Evolutionary conservation across 2,888 invertebrate genomes (phyloP), one percentile per base, ranked within the genome.

Genomic region (Abscondita cerata): DNA sequence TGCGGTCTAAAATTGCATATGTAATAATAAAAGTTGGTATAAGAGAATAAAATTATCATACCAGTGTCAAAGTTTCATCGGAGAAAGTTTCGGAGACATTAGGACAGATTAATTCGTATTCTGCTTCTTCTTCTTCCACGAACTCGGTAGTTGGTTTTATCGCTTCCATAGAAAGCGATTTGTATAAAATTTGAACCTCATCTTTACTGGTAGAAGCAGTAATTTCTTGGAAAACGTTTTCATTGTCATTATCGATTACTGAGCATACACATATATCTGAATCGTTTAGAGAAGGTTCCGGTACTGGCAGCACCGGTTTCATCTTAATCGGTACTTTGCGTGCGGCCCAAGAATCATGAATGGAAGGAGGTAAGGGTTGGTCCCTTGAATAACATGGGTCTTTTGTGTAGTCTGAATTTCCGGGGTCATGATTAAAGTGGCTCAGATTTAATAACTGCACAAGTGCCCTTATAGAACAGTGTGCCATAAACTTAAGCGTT

Each of bases 401-500:
- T 2, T 44, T 25, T 18, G 12, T 25, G 1, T 82, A 83, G 50
- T 82, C 83, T 2, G 83, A 83, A 54, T 83, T 82, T 0, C 83
- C 83, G 0, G 83, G 82, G 59, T 83, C 83, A 69, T 83, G 83
- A 0, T 81, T 81, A 64, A 79, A 83, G 69, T 81, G 82, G 20
- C 81, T 73, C 81, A 83, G 82, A 62, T 82, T 74, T 15, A 84
- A 80, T 0, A 83, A 72, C 62, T 81, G 80, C 1, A 82, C 72
- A 80, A 81, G 82, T 1, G 83, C 83, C 52, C 79, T 71, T 0
- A 80, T 77, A 0, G 81, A 80, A 64, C 83, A 83, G 67, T 82
- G 76, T 0, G 75, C 80, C 0, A 81, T 78, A 67, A 83, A 83
- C 20, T 73, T 50, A 0, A 78, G 66, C 1, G 66, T 78, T 68